A percentile compares a stretch with the other conserved stretches of the same genome.
phyloP scores from a whole-genome alignment of 2,888 invertebrate genomes.

The Acheta domesticus region DNA sequence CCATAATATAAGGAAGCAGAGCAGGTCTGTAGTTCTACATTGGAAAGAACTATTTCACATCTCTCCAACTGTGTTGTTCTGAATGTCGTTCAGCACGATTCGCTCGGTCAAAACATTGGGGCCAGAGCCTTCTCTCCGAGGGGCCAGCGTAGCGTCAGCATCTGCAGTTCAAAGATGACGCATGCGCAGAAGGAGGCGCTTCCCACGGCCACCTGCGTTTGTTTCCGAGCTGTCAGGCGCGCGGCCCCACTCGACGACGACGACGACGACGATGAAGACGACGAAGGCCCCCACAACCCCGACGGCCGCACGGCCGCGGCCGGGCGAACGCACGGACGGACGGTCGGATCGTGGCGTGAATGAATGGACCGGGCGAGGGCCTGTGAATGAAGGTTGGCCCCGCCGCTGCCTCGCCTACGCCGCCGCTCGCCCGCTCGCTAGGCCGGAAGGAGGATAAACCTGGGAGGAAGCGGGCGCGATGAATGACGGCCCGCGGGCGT shows the following conservation, averaged over 20 bases:
- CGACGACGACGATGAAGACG: too few relatives aligned
- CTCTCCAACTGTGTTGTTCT: too few relatives aligned
- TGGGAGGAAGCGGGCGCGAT: not conserved
- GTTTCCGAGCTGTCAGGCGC: conserved; percentile 18
- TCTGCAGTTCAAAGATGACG: too few relatives aligned
- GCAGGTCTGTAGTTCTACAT: too few relatives aligned
- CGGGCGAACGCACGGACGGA: not conserved
- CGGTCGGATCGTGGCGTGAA: not conserved
- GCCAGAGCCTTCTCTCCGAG: too few relatives aligned
- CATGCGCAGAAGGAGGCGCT: not conserved
- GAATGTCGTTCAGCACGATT: too few relatives aligned
- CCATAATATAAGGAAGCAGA: too few relatives aligned
- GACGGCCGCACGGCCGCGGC: not conserved
- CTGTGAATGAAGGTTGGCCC: not conserved
- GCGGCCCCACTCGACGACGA: not conserved
- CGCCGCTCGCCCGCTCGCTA: not conserved
- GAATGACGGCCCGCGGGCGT: conserved; percentile 1
- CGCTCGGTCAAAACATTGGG: too few relatives aligned
- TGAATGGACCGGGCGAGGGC: not conserved
- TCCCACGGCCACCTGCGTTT: conserved; percentile 37
- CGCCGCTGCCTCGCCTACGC: not conserved
- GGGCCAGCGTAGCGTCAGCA: too few relatives aligned
- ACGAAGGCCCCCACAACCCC: not conserved
- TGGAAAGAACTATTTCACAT: too few relatives aligned
- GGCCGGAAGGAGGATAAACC: conserved; percentile 12